A percentile compares a stretch with the other conserved stretches of the same genome.
Conservation (phyloP, 1,140 invertebrate genomes). For the Caenorhabditis latens region DNA sequence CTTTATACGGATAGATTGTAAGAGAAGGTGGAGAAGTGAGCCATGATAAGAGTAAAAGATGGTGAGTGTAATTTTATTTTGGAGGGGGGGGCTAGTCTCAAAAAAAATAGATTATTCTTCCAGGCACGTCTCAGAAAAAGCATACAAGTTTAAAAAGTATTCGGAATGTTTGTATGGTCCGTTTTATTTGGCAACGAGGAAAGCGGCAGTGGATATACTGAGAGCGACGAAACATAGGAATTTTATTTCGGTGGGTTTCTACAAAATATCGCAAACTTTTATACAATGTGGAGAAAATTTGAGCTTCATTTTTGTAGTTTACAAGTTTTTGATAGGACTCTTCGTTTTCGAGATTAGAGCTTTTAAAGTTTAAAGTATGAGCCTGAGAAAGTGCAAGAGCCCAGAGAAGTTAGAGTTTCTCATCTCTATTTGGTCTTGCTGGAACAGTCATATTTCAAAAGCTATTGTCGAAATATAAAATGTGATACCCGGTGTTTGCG, state of each 20-base stretch:
- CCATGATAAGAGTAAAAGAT: neutral
- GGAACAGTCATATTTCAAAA: constrained; percentile 62
- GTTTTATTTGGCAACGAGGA: constrained; percentile 1
- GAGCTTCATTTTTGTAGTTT: too few species aligned
- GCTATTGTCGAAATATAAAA: too few species aligned
- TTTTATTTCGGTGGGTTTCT: neutral
- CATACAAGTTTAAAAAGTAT: neutral
- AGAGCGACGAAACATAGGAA: neutral
- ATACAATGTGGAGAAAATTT: too few species aligned
- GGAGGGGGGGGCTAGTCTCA: too few species aligned
- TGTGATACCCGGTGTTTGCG: too few species aligned
- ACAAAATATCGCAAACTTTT: too few species aligned
- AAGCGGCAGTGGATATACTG: neutral
- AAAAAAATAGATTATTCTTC: neutral
- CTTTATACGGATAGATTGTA: neutral
- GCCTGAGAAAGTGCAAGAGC: too few species aligned
- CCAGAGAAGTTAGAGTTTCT: neutral
- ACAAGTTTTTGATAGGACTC: too few species aligned
- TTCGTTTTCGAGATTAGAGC: too few species aligned
- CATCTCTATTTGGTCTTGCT: too few species aligned
- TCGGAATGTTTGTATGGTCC: neutral
- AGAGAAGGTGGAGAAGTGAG: neutral
- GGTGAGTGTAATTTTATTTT: neutral
- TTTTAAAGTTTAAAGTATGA: neutral
- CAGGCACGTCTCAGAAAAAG: neutral